These are phyloP conservation scores for Amphipyra tragopoginis DNA, from an alignment of 2,888 invertebrate species.

Conservation along the genomic window DNA sequence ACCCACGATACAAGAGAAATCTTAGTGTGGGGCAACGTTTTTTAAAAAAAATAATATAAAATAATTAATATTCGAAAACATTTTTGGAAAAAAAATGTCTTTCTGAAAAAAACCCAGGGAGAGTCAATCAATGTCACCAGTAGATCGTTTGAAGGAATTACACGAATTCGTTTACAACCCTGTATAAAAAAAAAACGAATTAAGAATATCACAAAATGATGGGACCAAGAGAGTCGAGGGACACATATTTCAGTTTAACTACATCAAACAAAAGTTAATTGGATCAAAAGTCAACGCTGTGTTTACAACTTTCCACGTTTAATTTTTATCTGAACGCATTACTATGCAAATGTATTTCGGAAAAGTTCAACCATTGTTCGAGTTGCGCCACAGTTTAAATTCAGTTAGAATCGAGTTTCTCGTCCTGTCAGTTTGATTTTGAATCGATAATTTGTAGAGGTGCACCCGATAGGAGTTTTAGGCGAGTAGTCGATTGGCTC, in stretches of 20 bases:
- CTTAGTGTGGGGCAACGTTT: too few relatives aligned
- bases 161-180: too few relatives aligned
- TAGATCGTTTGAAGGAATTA: too few relatives aligned
- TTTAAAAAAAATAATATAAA: too few relatives aligned
- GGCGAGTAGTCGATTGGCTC: conserved; percentile 26
- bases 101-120: too few relatives aligned
- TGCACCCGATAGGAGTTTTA: conserved; percentile 22
- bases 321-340: conserved; percentile 53
- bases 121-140: too few relatives aligned
- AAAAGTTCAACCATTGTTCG: conserved; percentile 48
- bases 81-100: too few relatives aligned
- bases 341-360: conserved; percentile 56
- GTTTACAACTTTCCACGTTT: conserved; percentile 41
- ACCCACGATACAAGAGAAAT: too few relatives aligned
- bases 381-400: conserved; percentile 40
- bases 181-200: too few relatives aligned
- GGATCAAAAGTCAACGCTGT: conserved; percentile 34
- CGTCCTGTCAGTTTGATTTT: conserved; percentile 22
- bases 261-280: conserved; percentile 36
- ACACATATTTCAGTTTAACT: background rate
- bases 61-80: too few relatives aligned
- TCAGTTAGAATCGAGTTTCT: conserved; percentile 35
- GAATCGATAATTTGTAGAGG: conserved; percentile 42
- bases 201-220: too few relatives aligned
- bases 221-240: background rate